These are phyloP conservation scores for Ophion ventricosus DNA, from an alignment of 2,888 invertebrate genomes.

Conservation along the genomic window DNA sequence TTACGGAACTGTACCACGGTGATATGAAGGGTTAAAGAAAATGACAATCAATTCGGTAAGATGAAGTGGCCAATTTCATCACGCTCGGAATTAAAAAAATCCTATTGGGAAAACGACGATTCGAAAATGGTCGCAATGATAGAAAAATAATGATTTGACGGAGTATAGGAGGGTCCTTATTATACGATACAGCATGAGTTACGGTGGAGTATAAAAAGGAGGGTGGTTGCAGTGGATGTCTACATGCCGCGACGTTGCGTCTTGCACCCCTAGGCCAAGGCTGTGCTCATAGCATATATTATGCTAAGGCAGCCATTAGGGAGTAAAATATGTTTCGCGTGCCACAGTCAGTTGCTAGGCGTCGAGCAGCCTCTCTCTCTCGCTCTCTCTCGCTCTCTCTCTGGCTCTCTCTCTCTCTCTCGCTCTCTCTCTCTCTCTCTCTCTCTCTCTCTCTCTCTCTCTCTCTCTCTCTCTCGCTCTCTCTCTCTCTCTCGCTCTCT, in stretches of 20 bases:
- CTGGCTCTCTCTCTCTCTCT: conserved; percentile 35
- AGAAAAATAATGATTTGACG: conserved; percentile 1
- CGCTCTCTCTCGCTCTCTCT: conserved; percentile 11
- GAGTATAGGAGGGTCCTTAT: neutral
- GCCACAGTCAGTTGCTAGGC: conserved; percentile 77
- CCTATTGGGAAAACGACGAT: neutral
- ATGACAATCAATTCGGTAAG: neutral
- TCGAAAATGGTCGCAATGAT: neutral
- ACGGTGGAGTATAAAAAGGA: conserved; percentile 44
- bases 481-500: conserved; percentile 22
- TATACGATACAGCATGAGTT: conserved; percentile 6
- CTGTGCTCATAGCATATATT: conserved; percentile 77
- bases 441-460: conserved; percentile 13
- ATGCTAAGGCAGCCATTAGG: conserved; percentile 80
- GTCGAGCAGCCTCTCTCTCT: conserved; percentile 49
- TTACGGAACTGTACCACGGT: too few relatives aligned
- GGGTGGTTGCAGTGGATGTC: conserved; percentile 52
- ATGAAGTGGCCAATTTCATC: neutral
- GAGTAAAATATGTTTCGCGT: conserved; percentile 80
- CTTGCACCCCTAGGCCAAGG: conserved; percentile 45
- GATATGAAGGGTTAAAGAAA: neutral
- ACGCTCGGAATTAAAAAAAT: neutral
- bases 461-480: conserved; percentile 29
- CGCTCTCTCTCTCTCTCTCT: conserved; percentile 23
- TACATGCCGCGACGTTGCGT: conserved; percentile 43